Evolutionary conservation across 2,888 invertebrate genomes (phyloP).

Genomic region (Ochropacha duplaris): DNA sequence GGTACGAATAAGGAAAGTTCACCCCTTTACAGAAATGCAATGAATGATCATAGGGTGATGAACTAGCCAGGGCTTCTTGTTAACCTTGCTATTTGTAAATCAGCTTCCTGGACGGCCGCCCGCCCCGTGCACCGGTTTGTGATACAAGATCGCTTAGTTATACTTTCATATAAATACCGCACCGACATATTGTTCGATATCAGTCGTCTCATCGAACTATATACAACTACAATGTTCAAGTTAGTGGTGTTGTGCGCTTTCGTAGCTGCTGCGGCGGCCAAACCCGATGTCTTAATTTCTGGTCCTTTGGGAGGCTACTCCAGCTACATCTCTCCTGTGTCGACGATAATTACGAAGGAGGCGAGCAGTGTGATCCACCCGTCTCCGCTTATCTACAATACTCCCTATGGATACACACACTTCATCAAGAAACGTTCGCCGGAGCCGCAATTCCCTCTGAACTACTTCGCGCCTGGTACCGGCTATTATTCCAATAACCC

Average conservation of each 20-base stretch:
- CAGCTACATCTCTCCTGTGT: background rate
- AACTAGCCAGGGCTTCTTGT: conserved; percentile 1
- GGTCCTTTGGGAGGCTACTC: background rate
- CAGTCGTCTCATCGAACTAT: background rate
- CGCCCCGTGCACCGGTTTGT: background rate
- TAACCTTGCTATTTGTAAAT: background rate
- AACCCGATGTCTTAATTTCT: background rate
- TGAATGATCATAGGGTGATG: background rate
- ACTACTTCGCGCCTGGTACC: background rate
- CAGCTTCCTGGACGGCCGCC: conserved; percentile 1
- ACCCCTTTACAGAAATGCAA: too few species aligned
- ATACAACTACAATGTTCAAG: background rate
- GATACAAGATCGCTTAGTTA: background rate
- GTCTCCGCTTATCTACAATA: background rate
- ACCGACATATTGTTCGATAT: background rate
- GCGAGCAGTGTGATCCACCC: conserved; percentile 3
- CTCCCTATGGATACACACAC: background rate
- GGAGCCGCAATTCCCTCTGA: background rate
- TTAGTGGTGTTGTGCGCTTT: background rate
- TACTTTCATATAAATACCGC: conserved; percentile 1
- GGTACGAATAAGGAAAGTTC: too few species aligned
- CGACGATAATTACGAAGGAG: background rate
- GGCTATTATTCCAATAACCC: background rate
- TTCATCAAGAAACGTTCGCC: conserved; percentile 3
- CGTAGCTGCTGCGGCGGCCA: conserved; percentile 1